Evolutionary conservation across 2,888 invertebrate genomes (phyloP), one percentile per base, ranked within the genome.

Genomic region (Conomelus anceps): DNA sequence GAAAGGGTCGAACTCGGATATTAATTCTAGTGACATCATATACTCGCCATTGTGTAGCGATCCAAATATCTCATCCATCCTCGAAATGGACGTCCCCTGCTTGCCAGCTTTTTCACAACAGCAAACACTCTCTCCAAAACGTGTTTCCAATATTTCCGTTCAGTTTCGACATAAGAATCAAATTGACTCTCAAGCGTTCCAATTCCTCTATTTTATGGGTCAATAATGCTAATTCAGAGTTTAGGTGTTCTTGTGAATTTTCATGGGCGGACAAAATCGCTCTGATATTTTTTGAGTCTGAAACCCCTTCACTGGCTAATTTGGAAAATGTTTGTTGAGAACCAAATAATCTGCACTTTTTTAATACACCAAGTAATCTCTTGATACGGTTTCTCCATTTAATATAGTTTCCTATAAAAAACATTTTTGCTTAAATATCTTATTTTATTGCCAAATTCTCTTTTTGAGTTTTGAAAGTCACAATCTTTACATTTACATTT

Each of bases 21-120:
- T 89, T 89, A 89, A 89, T 87, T 89, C 89, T 23, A 89, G 87
- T 87, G 89, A 89, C 87, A 87, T 89, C 87, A 89, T 89, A 22
- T 63, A 41, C 87, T 87, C 87, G 22, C 89, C 87, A 86, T 89
- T 89, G 87, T 89, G 89, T 84, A 89, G 87, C 87, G 87, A 89
- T 26, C 87, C 89, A 89, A 89, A 89, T 89, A 87, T 89, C 87
- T 89, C 89, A 89, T 89, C 89, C 87, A 87, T 87, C 89, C 89
- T 89, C 89, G 89, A 89, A 89, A 89, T 63, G 87, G 89, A 63
- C 84, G 84, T 85, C 85, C 41, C 84, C 87, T 22, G 87, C 87
- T 89, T 89, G 89, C 87, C 84, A 89, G 87, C 87, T 89, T 87
- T 87, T 84, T 89, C 87, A 89, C 85, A 1, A 89, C 89, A 89